Evolutionary conservation across 2,113 vertebrate species (phyloP), one percentile per base, ranked within the genome.

Genomic region (Dipodomys ordii): DNA sequence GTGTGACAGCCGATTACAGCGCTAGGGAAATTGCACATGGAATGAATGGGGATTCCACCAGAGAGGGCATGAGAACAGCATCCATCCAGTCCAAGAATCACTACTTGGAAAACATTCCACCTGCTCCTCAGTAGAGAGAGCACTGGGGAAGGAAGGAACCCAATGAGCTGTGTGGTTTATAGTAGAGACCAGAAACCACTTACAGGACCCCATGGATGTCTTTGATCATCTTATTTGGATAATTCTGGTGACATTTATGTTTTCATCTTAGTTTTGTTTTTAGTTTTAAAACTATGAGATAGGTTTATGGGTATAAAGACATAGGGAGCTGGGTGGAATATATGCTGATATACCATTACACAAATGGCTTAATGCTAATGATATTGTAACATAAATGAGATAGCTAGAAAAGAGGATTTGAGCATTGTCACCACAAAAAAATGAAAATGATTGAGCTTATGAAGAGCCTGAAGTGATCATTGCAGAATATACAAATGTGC

Each of bases 401-500:
- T 39, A 62, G 15, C 67, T 64, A 35, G 25, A 79, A 57, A n/a
- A 89, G 46, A 25, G 23, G n/a, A 28, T 44, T 57, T 69, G 44
- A 88, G 39, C 39, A 46, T 32, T n/a, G 32, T 72, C 32, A 62
- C 81, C n/a, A 82, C 27, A 69, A 90, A 81, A 49, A 89, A 89
- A n/a, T 71, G 53, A 64, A 60, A 71, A 7, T 71, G 12, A 28
- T 7, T 60, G 11, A 20, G 30, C 44, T 62, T 77, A n/a, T 12
- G 7, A 32, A 35, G 13, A 13, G 9, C 13, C 67, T 62, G 39
- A 62, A 5, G n/a, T 62, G 19, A 71, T 71, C 65, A 62, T 0
- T 62, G 28, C 19, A 12, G 12, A 71, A 20, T 71, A 35, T 25
- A 25, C 7, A 30, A 32, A n/a, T 19, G 57, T 8, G 11, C 44